phyloP scores from a whole-genome alignment of 2,797 vertebrate species.

The Coregonus suidteri region DNA sequence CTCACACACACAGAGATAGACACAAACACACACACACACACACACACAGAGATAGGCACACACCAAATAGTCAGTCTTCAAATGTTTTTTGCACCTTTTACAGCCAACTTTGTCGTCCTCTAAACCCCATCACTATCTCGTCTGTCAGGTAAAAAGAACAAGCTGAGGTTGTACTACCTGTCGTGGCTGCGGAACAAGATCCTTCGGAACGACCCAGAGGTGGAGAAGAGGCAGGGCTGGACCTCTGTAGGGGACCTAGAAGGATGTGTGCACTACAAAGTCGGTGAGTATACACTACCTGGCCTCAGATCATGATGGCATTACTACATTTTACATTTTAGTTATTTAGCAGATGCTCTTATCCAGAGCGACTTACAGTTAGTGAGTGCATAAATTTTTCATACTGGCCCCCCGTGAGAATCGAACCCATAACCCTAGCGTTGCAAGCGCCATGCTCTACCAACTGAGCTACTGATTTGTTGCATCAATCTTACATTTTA shows the following conservation, averaged over 20 bases:
- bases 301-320: neutral
- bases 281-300: conserved; percentile 79
- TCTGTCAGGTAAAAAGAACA: conserved; percentile 88
- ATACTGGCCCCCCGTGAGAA: too few relatives aligned
- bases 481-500: neutral
- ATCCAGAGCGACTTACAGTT: too few relatives aligned
- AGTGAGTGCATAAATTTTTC: too few relatives aligned
- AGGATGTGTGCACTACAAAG: conserved; percentile 94
- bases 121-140: neutral
- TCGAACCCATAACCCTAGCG: too few relatives aligned
- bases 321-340: neutral
- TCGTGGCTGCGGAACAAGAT: conserved; percentile 95
- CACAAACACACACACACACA: neutral
- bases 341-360: too few relatives aligned
- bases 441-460: too few relatives aligned
- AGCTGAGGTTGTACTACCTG: conserved; percentile 90
- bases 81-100: too few relatives aligned
- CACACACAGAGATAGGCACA: neutral
- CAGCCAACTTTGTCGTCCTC: too few relatives aligned
- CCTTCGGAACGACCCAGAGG: conserved; percentile 87
- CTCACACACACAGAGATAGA: neutral
- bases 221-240: conserved; percentile 90
- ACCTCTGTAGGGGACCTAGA: conserved; percentile 90
- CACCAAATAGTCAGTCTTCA: too few relatives aligned
- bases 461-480: neutral